These are phyloP conservation scores for Cisticola juncidis DNA, from an alignment of 2,113 vertebrate genomes.

Conservation along the genomic window DNA sequence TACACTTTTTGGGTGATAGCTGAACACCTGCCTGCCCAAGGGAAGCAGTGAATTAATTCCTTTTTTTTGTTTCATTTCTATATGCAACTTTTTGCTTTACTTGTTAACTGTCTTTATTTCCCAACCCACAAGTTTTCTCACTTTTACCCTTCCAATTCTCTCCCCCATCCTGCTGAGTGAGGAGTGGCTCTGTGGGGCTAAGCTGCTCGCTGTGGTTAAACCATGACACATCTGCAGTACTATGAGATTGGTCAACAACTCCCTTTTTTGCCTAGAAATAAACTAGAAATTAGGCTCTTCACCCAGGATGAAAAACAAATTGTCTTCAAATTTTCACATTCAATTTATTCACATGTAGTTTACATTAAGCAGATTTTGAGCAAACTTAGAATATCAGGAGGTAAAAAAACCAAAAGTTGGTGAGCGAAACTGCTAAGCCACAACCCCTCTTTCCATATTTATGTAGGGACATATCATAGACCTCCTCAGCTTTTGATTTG, in stretches of 20 bases:
- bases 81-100: not conserved
- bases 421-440: not conserved
- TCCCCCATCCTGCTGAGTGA: not conserved
- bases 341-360: not conserved
- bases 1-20: not conserved
- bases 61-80: not conserved
- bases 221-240: not conserved
- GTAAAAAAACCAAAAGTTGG: not conserved
- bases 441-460: not conserved
- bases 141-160: not conserved
- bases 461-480: not conserved
- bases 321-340: not conserved
- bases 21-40: not conserved
- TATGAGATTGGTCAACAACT: not conserved
- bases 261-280: not conserved
- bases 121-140: not conserved
- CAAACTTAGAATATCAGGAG: not conserved
- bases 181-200: not conserved
- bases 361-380: not conserved
- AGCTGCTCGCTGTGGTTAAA: not conserved
- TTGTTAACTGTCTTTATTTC: not conserved
- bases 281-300: not conserved
- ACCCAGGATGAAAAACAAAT: not conserved
- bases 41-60: not conserved
- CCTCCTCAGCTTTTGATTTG: not conserved